Conservation (phyloP, 2,797 vertebrate species). For the Crossoptilon crossoptilon region DNA sequence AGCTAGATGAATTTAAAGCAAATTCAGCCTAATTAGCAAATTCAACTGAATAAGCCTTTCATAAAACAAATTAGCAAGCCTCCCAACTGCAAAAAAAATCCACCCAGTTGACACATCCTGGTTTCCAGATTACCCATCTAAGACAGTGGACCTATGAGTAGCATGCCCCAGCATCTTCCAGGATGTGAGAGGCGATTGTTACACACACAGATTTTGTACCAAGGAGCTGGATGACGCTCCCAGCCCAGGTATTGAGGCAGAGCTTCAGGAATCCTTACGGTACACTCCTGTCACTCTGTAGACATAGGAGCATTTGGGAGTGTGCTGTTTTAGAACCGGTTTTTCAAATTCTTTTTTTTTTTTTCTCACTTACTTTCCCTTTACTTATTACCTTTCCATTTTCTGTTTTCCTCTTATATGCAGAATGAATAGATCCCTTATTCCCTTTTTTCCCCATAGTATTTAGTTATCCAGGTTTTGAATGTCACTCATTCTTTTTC, state of each 20-base stretch:
- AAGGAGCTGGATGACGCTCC: background rate
- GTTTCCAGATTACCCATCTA: background rate
- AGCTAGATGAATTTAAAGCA: background rate
- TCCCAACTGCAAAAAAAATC: background rate
- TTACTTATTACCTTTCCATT: background rate
- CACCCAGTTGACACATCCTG: background rate
- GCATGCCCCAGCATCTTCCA: background rate
- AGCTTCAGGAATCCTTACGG: background rate
- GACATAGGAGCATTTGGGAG: background rate
- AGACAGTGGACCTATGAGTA: background rate
- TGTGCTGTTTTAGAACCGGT: background rate
- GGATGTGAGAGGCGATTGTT: background rate
- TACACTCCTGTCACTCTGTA: accelerated
- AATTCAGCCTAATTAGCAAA: background rate
- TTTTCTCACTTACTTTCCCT: background rate
- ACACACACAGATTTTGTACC: background rate
- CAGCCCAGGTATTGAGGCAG: background rate
- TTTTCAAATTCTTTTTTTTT: background rate
- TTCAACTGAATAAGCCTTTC: background rate
- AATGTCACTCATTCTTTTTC: background rate
- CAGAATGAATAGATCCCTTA: background rate
- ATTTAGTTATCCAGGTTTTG: background rate
- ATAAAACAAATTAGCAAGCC: background rate
- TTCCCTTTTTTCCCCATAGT: background rate
- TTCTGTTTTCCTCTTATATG: background rate